Percentiles rank a stretch among this genome's conserved stretches.
phyloP scores from a whole-genome alignment of 1,140 invertebrate genomes.

The Drosophila oshimai region DNA sequence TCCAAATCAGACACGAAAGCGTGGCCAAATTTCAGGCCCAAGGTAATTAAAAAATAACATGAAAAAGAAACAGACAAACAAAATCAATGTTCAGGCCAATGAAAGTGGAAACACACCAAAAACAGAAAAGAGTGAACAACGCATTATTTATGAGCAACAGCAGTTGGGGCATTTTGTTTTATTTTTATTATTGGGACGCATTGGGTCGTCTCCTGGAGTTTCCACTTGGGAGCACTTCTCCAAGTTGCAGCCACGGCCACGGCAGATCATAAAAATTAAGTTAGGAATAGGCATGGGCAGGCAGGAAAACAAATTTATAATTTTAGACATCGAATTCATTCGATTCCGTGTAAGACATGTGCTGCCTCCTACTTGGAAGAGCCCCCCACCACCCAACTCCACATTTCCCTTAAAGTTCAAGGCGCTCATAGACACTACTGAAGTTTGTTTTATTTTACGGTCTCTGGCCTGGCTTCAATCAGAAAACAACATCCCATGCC shows the following conservation, averaged over 20 bases:
- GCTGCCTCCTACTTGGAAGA: conserved; percentile 23
- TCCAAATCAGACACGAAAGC: conserved; percentile 60
- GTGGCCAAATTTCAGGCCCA: conserved; percentile 37
- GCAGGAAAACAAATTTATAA: conserved; percentile 58
- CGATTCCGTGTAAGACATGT: conserved; percentile 27
- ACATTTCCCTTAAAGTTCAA: conserved; percentile 64
- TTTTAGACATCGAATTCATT: conserved; percentile 62
- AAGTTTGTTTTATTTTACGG: conserved; percentile 70
- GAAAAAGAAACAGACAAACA: conserved; percentile 23
- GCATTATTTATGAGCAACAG: conserved; percentile 42
- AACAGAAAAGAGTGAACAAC: conserved; percentile 8
- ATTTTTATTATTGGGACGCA: conserved; percentile 50
- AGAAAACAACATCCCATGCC: conserved; percentile 39
- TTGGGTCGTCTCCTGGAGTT: conserved; percentile 38
- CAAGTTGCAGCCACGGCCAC: conserved; percentile 11
- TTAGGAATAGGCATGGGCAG: conserved; percentile 43
- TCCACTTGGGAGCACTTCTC: conserved; percentile 51
- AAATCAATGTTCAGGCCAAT: conserved; percentile 40
- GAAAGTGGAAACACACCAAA: conserved; percentile 31
- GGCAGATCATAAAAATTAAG: conserved; percentile 55
- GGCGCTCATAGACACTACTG: conserved; percentile 65
- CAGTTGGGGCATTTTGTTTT: conserved; percentile 40
- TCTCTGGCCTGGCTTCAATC: conserved; percentile 46
- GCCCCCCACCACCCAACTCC: not conserved
- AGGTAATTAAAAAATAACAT: conserved; percentile 34